Base-by-base conservation (phyloP, 2,113 vertebrate genomes). In the Pluvialis apricaria region DNA sequence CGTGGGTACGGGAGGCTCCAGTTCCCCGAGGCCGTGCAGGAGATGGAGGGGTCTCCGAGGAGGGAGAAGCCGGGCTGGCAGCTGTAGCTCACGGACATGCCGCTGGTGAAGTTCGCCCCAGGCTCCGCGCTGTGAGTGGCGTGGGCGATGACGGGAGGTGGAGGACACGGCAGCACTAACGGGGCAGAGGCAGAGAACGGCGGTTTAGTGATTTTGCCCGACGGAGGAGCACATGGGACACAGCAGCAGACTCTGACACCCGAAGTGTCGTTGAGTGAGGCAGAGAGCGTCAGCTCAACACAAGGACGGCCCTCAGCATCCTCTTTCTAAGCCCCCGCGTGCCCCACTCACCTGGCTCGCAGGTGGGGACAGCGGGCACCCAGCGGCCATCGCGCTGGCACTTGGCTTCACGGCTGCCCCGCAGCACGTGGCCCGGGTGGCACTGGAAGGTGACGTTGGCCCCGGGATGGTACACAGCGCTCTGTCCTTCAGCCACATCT, bases 51-150 rank as follows among this genome's bases (percentile, higher is more conserved):
- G 8, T 78, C 60, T 44, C 97, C 94, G 1, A 86, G 85, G 60
- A 97, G 92, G 64, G 76, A 28, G 76, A 94, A 97, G 75, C 97
- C 97, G 0, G 93, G 79, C 82, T 96, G 93, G 88, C 97, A 97
- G 90, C 90, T 70, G 90, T 97, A 97, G 90, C 21, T 92, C 49
- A 97, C 87, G 13, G 84, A 71, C 88, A 42, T 77, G 79, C 97
- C 94, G 0, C 62, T 95, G 68, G 38, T 94, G 94, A 96, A 97
- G 69, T 55, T 93, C 3, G 6, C 9, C 16, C 57, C 57, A 1
- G 29, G 87, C 71, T 71, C 16, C 0, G 76, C 60, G 7, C 52
- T 28, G 65, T 36, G 86, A 3, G 16, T 88, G 72, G 90, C 94
- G 13, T 97, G 28, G 76, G 84, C 70, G 6, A 97, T 71, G 83